Evolutionary conservation across 1,140 invertebrate species (phyloP).

Genomic region (Apis dorsata): DNA sequence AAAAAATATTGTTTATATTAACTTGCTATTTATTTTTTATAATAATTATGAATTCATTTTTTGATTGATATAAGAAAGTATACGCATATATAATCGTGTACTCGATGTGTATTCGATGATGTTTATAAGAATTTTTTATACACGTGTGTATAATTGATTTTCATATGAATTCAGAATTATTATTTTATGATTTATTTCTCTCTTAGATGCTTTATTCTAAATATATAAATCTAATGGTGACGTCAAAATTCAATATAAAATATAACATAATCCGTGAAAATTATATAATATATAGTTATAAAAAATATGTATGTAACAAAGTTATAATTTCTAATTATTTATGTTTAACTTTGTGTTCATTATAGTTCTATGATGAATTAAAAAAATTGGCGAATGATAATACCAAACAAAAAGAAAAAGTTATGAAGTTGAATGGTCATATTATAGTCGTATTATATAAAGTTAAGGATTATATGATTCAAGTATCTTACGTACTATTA

Average conservation of each 20-base stretch:
- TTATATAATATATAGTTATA: neutral
- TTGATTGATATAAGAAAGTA: slow-evolving; percentile 35
- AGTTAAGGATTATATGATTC: neutral
- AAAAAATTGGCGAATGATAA: neutral
- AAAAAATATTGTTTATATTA: slow-evolving; percentile 19
- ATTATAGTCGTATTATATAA: neutral
- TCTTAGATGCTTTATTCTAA: slow-evolving; percentile 5
- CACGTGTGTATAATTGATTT: neutral
- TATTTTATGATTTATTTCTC: slow-evolving; percentile 35
- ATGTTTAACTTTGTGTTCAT: neutral
- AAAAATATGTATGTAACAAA: neutral
- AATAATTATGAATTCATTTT: slow-evolving; percentile 37
- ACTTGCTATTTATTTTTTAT: slow-evolving; percentile 44
- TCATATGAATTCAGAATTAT: slow-evolving; percentile 21
- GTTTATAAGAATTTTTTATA: too few species aligned
- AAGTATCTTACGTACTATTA: slow-evolving; percentile 16
- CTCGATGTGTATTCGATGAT: too few species aligned
- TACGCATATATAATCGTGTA: neutral
- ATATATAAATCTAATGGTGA: slow-evolving; percentile 12
- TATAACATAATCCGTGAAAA: neutral
- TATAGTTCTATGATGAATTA: neutral
- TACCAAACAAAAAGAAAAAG: neutral
- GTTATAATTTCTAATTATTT: slow-evolving; percentile 1
- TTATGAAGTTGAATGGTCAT: neutral
- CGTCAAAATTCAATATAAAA: neutral